phyloP scores from a whole-genome alignment of 2,113 vertebrate genomes.

The Entelurus aequoreus region DNA sequence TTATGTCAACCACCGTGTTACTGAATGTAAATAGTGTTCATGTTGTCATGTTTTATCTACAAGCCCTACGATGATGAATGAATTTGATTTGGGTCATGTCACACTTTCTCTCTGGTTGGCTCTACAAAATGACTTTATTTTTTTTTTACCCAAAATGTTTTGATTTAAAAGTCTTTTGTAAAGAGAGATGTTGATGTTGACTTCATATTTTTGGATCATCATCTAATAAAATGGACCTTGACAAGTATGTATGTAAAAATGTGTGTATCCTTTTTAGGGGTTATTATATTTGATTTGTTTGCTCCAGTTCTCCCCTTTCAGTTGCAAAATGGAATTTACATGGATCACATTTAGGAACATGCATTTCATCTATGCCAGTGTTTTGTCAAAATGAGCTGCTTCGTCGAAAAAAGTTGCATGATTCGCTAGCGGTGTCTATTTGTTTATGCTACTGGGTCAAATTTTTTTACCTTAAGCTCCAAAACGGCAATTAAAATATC shows the following conservation, averaged over 20 bases:
- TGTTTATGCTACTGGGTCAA: too few relatives aligned
- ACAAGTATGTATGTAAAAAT: slow-evolving; percentile 40
- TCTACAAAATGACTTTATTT: slow-evolving; percentile 71
- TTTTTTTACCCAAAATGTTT: slow-evolving; percentile 70
- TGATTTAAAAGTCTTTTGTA: slow-evolving; percentile 73
- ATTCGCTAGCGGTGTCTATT: too few relatives aligned
- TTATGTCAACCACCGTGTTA: slow-evolving; percentile 64
- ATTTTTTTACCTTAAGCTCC: too few relatives aligned
- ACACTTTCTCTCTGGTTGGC: slow-evolving; percentile 70
- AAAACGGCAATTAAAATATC: too few relatives aligned
- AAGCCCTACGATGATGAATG: slow-evolving; percentile 57
- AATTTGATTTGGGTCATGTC: slow-evolving; percentile 67
- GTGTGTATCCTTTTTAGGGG: slow-evolving; percentile 1
- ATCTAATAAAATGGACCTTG: slow-evolving; percentile 72
- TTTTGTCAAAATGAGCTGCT: too few relatives aligned
- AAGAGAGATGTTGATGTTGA: slow-evolving; percentile 69
- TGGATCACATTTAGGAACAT: too few relatives aligned
- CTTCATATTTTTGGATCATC: slow-evolving; percentile 68
- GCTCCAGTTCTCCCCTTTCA: too few relatives aligned
- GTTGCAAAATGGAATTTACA: too few relatives aligned
- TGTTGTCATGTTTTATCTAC: slow-evolving; percentile 69
- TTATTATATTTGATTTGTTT: too few relatives aligned
- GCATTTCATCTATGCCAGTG: too few relatives aligned
- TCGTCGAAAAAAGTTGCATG: too few relatives aligned
- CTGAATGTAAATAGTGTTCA: slow-evolving; percentile 68